Evolutionary conservation across 2,888 invertebrate genomes (phyloP).

Genomic region (Enchytraeus crypticus): DNA sequence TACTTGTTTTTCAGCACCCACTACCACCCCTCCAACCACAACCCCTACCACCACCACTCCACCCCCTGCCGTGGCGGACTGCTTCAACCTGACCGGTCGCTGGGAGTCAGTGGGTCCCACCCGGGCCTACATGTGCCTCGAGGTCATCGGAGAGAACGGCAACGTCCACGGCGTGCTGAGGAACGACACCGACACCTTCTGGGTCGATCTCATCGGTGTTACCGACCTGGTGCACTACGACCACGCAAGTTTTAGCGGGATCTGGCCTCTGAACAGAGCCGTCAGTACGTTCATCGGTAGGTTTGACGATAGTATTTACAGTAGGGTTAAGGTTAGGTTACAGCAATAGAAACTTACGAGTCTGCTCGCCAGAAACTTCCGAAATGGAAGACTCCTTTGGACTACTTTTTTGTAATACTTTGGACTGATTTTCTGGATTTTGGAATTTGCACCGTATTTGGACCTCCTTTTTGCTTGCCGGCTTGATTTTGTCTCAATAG

Average conservation of each 20-base stretch:
- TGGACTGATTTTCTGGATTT: too few species aligned
- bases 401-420: too few species aligned
- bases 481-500: too few species aligned
- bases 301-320: too few species aligned
- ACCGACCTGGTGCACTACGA: background rate
- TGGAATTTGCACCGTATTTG: too few species aligned
- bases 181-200: slow-evolving; percentile 2
- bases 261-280: background rate
- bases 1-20: background rate
- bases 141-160: background rate
- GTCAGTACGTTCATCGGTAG: slow-evolving; percentile 9
- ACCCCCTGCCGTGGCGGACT: background rate
- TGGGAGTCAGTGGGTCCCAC: slow-evolving; percentile 3
- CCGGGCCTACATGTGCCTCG: background rate
- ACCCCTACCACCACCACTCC: background rate
- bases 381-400: too few species aligned
- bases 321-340: too few species aligned
- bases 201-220: background rate
- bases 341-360: too few species aligned
- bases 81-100: slow-evolving; percentile 2
- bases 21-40: background rate
- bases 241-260: background rate
- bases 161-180: slow-evolving; percentile 1
- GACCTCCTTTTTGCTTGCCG: too few species aligned
- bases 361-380: too few species aligned